Evolutionary conservation across 2,888 invertebrate species (phyloP), one percentile per base, ranked within the genome.

Genomic region (Mythimna albipuncta): DNA sequence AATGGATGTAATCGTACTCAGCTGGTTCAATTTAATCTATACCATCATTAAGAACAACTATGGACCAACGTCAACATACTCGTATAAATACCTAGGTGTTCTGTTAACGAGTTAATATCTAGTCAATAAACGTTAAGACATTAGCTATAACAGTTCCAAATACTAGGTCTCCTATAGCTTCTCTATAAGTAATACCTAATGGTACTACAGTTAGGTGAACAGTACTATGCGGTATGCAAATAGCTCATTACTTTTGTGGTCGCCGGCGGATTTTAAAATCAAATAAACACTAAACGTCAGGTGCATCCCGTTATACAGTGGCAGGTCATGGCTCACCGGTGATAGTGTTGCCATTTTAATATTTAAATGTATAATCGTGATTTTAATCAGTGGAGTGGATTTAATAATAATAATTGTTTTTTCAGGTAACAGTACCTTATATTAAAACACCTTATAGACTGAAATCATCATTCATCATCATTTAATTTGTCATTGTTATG

Each of bases 271-370:
- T 77, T 82, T 78, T 81, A 84, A 78, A 83, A 81, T 73, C 69
- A 80, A 84, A 86, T 86, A 84, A 83, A 83, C 73, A 79, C 86
- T 89, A 83, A 87, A 90, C 89, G 90, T 89, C 91, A 90, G 89
- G 87, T 89, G 86, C 87, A 85, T 88, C 88, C 91, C 91, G 91
- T 91, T 91, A 90, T 86, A 82, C 81, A 87, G 88, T 84, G 86
- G 88, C 87, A 87, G 91, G 91, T 91, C 90, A 89, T 84, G 87
- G 87, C 83, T 74, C 77, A 79, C 83, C 69, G 75, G 78, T 83
- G 65, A 69, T 67, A 71, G 62, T 74, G 69, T 64, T 70, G 73
- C 82, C 72, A 66, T 47, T 72, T 64, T 64, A 21, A 73, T 78
- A 65, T 55, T 6, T 47, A 63, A 77, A 62, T 69, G 2, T 54